Percentiles rank a stretch among this genome's conserved stretches.
Evolutionary conservation across 2,113 vertebrate genomes (phyloP).

Genomic region (Nesogale talazaci): DNA sequence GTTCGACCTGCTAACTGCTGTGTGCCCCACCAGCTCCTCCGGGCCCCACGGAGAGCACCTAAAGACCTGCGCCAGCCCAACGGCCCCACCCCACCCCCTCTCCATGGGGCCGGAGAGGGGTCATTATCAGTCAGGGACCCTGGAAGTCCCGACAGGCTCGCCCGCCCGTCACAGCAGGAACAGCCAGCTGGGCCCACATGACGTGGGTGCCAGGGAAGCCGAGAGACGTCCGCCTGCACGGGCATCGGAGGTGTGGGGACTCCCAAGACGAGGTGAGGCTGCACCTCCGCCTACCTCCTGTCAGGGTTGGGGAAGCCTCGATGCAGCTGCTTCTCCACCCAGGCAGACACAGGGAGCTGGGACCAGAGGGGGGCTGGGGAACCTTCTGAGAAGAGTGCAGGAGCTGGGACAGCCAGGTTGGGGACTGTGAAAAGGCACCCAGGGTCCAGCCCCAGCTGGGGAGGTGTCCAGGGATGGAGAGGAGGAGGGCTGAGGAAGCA

Average conservation of each 20-base stretch:
- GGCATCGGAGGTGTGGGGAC: not conserved
- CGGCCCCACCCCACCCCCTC: not conserved
- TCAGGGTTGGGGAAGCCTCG: not conserved
- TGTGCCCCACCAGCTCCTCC: not conserved
- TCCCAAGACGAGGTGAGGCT: not conserved
- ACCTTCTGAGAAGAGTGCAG: not conserved
- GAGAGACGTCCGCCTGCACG: not conserved
- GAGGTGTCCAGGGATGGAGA: not conserved
- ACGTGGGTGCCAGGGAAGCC: not conserved
- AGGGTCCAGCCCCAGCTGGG: not conserved
- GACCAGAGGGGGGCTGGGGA: not conserved
- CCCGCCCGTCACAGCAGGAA: not conserved
- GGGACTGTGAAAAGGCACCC: not conserved
- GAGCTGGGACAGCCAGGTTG: not conserved
- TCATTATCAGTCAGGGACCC: not conserved
- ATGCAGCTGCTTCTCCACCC: not conserved
- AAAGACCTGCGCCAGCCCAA: conserved; percentile 1
- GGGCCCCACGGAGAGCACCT: not conserved
- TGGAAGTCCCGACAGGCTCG: conserved; percentile 26
- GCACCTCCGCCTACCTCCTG: not conserved
- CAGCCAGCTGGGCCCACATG: not conserved
- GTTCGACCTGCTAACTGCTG: no score
- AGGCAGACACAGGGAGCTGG: not conserved
- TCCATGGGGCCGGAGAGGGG: not conserved
- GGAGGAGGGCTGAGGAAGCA: not conserved